Conservation (phyloP, 2,797 vertebrate genomes). For the Rallus crepitans region DNA sequence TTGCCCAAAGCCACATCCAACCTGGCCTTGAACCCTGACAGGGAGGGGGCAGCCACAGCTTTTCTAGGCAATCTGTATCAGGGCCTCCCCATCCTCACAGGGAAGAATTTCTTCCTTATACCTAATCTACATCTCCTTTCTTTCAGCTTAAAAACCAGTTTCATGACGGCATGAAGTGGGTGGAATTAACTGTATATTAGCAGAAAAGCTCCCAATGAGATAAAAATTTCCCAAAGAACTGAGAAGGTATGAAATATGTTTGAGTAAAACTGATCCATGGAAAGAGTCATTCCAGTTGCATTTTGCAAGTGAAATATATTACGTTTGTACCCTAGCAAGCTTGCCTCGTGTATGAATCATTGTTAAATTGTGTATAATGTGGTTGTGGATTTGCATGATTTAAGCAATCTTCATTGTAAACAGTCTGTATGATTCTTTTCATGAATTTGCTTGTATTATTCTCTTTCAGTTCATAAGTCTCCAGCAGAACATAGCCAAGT, state of each 20-base stretch:
- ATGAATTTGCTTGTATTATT: neutral
- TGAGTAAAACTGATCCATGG: neutral
- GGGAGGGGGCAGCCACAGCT: too few species aligned
- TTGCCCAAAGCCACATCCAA: too few species aligned
- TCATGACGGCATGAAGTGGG: neutral
- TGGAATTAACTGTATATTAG: neutral
- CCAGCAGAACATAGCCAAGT: neutral
- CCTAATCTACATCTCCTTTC: too few species aligned
- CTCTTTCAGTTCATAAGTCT: neutral
- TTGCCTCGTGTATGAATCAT: neutral
- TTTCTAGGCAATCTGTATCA: too few species aligned
- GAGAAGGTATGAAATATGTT: neutral
- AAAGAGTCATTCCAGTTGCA: neutral
- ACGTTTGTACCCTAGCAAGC: neutral
- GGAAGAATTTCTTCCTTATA: too few species aligned
- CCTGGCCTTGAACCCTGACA: too few species aligned
- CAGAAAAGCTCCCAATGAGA: neutral
- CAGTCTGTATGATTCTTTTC: neutral
- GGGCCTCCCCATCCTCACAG: too few species aligned
- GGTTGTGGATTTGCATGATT: neutral
- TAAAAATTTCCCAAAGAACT: neutral
- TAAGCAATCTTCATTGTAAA: neutral
- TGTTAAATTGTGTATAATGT: neutral
- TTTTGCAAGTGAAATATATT: neutral
- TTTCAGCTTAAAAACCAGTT: too few species aligned